A percentile compares a stretch with the other conserved stretches of the same genome.
These are phyloP conservation scores for Diorhabda sublineata DNA, from an alignment of 1,140 invertebrate species.

Conservation along the genomic window DNA sequence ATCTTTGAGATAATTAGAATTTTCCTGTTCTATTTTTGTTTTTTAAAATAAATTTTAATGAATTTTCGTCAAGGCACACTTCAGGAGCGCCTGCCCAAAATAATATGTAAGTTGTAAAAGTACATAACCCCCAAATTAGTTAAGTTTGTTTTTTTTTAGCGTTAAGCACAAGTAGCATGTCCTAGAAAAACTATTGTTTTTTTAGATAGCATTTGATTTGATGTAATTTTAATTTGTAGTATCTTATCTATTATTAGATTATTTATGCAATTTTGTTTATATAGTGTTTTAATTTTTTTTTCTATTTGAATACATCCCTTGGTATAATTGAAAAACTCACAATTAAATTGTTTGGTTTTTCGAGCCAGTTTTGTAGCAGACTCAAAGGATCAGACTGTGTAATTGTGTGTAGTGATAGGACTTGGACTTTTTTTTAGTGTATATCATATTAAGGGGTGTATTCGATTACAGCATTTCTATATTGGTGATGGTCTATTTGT, in stretches of 20 bases:
- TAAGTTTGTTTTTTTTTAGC: slow-evolving; percentile 32
- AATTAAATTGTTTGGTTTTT: slow-evolving; percentile 7
- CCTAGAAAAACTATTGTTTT: slow-evolving; percentile 26
- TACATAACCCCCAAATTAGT: slow-evolving; percentile 14
- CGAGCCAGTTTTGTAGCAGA: not conserved
- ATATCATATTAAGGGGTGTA: slow-evolving; percentile 22
- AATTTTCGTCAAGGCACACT: slow-evolving; percentile 32
- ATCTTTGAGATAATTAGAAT: too few relatives aligned
- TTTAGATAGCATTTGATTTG: slow-evolving; percentile 32
- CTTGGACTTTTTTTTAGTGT: slow-evolving; percentile 10
- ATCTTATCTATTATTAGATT: slow-evolving; percentile 31
- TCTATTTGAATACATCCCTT: slow-evolving; percentile 18
- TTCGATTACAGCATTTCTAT: slow-evolving; percentile 30
- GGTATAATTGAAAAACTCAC: slow-evolving; percentile 12
- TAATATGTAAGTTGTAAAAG: slow-evolving; percentile 43
- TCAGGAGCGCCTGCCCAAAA: slow-evolving; percentile 43
- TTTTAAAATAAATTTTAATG: too few relatives aligned
- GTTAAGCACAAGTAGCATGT: slow-evolving; percentile 41
- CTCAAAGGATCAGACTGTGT: not conserved
- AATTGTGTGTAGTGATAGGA: not conserved
- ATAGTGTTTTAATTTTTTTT: slow-evolving; percentile 1
- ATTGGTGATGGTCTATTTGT: slow-evolving; percentile 43
- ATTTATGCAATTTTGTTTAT: slow-evolving; percentile 28
- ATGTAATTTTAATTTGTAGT: slow-evolving; percentile 33
- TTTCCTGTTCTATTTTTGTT: too few relatives aligned